A percentile compares a stretch with the other conserved stretches of the same genome.
Conservation (phyloP, 2,113 vertebrate species). For the Fulmarus glacialis region DNA sequence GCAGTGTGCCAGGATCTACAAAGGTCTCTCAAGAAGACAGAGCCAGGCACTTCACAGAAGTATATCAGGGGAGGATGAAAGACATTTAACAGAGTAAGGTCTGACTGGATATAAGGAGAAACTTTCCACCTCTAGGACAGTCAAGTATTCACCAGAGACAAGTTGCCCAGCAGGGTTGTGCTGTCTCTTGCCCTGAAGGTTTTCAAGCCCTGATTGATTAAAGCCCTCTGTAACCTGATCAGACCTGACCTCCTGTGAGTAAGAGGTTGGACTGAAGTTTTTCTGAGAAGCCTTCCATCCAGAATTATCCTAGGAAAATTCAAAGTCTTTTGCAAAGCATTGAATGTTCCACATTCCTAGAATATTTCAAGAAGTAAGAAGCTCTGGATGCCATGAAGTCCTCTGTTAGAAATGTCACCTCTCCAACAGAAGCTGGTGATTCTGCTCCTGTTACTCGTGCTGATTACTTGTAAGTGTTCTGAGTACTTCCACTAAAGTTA, state of each 20-base stretch:
- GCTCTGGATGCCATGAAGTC: background rate
- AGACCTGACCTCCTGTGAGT: background rate
- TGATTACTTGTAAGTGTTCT: background rate
- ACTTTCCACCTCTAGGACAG: background rate
- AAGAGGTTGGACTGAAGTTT: background rate
- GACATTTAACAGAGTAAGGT: background rate
- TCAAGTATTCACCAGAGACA: background rate
- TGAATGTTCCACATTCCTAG: background rate
- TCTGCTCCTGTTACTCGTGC: background rate
- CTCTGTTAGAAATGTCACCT: background rate
- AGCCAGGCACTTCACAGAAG: background rate
- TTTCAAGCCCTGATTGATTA: background rate
- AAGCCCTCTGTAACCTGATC: background rate
- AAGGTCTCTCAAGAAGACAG: background rate
- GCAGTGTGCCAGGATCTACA: background rate
- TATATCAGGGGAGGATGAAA: background rate
- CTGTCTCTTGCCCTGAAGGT: background rate
- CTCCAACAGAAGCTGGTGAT: background rate
- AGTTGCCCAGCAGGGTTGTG: background rate
- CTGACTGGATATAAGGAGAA: background rate
- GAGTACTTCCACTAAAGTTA: background rate
- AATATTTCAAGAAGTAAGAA: background rate
- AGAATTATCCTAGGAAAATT: background rate
- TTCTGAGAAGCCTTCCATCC: background rate
- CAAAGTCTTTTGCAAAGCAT: background rate